Evolutionary conservation across 2,113 vertebrate species (phyloP).

Genomic region (Myotis brandtii): DNA sequence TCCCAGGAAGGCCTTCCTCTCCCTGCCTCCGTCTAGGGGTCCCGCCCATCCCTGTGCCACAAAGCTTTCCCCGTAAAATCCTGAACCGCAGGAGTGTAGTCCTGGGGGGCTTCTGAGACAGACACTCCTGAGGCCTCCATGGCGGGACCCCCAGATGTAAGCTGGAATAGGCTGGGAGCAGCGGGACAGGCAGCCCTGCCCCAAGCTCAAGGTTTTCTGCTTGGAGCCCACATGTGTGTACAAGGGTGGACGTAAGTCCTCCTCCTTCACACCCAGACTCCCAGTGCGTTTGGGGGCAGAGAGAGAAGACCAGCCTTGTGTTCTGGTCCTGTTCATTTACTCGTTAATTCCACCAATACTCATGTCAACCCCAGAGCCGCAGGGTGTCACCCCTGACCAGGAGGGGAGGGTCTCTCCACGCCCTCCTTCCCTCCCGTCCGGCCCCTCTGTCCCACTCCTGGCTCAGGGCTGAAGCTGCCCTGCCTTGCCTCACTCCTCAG

Average conservation of each 20-base stretch:
- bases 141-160: not conserved
- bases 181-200: not conserved
- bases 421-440: accelerated
- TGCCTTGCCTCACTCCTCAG: not conserved
- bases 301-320: not conserved
- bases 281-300: not conserved
- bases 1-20: not conserved
- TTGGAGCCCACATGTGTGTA: not conserved
- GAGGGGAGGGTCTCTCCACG: not conserved
- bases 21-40: not conserved
- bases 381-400: not conserved
- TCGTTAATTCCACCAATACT: not conserved
- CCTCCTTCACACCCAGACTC: not conserved
- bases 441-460: not conserved
- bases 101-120: not conserved
- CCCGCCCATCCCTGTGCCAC: not conserved
- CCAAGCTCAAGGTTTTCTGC: not conserved
- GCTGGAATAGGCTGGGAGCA: not conserved
- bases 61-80: not conserved
- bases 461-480: not conserved
- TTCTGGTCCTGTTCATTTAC: not conserved
- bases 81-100: not conserved
- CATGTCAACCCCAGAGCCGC: not conserved
- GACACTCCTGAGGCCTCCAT: not conserved
- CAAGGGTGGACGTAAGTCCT: not conserved